Evolutionary conservation across 2,888 invertebrate species (phyloP).

Genomic region (Epinotia bilunana): DNA sequence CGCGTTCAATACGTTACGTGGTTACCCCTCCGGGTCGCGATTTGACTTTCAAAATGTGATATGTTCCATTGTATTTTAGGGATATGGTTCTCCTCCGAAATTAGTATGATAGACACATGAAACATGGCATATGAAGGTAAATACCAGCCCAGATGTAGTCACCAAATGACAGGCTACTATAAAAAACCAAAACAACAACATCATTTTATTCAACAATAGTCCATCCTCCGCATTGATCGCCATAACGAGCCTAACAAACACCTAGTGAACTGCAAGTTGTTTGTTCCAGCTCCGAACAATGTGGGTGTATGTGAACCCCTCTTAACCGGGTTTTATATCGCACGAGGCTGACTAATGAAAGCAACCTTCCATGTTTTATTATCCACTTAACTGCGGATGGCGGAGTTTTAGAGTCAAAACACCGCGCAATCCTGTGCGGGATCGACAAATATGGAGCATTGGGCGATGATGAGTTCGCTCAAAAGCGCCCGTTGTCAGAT

Average conservation of each 20-base stretch:
- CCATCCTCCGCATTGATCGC: background rate
- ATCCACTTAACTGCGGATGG: constrained; percentile 67
- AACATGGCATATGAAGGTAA: too few species aligned
- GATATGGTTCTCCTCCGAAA: too few species aligned
- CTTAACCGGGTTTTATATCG: constrained; percentile 71
- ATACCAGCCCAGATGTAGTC: too few species aligned
- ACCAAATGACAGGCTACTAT: background rate
- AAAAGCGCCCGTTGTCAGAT: constrained; percentile 1
- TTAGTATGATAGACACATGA: too few species aligned
- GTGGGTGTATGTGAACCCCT: constrained; percentile 35
- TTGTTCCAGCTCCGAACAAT: constrained; percentile 33
- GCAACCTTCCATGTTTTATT: constrained; percentile 77
- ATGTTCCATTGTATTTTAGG: too few species aligned
- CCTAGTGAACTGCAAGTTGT: constrained; percentile 27
- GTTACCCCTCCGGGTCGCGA: too few species aligned
- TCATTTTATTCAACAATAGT: background rate
- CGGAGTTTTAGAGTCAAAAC: constrained; percentile 53
- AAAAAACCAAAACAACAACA: background rate
- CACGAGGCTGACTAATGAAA: constrained; percentile 71
- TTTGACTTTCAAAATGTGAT: too few species aligned
- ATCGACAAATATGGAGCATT: constrained; percentile 50
- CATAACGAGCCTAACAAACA: constrained; percentile 25
- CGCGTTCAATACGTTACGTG: too few species aligned
- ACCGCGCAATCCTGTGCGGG: constrained; percentile 52
- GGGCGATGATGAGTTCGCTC: constrained; percentile 34